Evolutionary conservation across 2,888 invertebrate species (phyloP), one percentile per base, ranked within the genome.

Genomic region (Andrena dorsata): DNA sequence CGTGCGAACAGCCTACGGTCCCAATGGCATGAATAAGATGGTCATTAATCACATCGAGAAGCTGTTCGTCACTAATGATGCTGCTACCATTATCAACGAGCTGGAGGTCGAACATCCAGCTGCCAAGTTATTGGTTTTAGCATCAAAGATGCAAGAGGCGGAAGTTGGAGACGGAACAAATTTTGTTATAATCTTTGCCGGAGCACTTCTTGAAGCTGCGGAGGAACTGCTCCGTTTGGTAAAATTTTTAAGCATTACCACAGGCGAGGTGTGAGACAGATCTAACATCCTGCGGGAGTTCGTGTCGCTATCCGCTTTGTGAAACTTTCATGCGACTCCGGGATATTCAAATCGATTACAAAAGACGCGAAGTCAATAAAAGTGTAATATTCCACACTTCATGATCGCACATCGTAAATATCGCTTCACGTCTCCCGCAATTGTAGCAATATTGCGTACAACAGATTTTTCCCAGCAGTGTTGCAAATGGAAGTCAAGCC

Each of bases 21-120:
- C 99, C 8, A 98, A 98, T 95, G 99, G 99, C 89, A 97, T 97
- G 98, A 99, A 99, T 94, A 99, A 99, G 95, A 99, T 99, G 98
- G 97, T 99, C 28, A 99, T 99, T 80, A 99, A 99, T 94, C 99
- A 99, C 93, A 96, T 99, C 88, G 99, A 99, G 92, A 99, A 99
- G 93, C 96, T 99, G 89, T 99, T 99, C 95, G 98, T 99, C 3
- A 99, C 99, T 0, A 99, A 98, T 94, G 99, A 99, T 95, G 99
- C 99, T 28, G 99, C 98, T 0, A 99, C 99, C 0, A 99, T 99
- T 83, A 97, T 99, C 89, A 96, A 97, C 85, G 98, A 99, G 94
- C 94, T 99, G 60, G 98, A 99, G 95, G 97, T 99, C 32, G 98
- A 99, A 94, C 99, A 99, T 94, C 99, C 99, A 53, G 99, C 99